Percentiles rank a stretch among this genome's conserved stretches.
These are phyloP conservation scores for Liolophura sinensis DNA, from an alignment of 1,140 invertebrate species.

Conservation along the genomic window DNA sequence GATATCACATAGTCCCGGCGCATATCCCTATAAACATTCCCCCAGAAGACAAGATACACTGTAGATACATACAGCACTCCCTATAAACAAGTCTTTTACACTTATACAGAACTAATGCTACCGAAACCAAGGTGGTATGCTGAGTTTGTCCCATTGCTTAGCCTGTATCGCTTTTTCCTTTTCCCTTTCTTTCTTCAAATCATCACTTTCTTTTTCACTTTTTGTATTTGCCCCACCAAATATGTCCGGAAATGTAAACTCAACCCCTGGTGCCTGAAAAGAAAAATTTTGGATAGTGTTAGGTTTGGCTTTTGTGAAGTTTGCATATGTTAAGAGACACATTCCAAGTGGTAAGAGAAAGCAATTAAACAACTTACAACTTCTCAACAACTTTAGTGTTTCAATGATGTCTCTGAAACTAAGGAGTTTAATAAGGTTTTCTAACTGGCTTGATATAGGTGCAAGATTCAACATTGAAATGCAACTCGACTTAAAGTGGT, in stretches of 20 bases:
- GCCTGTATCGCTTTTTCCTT: constrained; percentile 3
- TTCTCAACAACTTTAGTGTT: neutral
- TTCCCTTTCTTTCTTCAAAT: constrained; percentile 12
- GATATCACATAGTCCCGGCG: too few relatives aligned
- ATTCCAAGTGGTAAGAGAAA: neutral
- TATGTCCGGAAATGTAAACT: constrained; percentile 34
- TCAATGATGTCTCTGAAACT: neutral
- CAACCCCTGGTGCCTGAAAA: constrained; percentile 23
- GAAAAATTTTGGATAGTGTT: too few relatives aligned
- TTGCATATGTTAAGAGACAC: too few relatives aligned
- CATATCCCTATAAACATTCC: too few relatives aligned
- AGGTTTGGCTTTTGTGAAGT: too few relatives aligned
- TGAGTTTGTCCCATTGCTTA: constrained; percentile 25
- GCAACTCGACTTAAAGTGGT: too few relatives aligned
- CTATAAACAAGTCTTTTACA: too few relatives aligned
- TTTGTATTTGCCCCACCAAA: constrained; percentile 13
- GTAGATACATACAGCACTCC: too few relatives aligned
- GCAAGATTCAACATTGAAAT: too few relatives aligned
- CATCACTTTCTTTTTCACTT: constrained; percentile 16
- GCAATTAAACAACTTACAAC: neutral
- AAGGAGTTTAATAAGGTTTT: neutral
- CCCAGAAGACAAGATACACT: too few relatives aligned
- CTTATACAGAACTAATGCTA: too few relatives aligned
- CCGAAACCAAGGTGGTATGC: constrained; percentile 34
- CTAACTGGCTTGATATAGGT: too few relatives aligned